Evolutionary conservation across 2,113 vertebrate species (phyloP).

Genomic region (Coracopsis vasa): DNA sequence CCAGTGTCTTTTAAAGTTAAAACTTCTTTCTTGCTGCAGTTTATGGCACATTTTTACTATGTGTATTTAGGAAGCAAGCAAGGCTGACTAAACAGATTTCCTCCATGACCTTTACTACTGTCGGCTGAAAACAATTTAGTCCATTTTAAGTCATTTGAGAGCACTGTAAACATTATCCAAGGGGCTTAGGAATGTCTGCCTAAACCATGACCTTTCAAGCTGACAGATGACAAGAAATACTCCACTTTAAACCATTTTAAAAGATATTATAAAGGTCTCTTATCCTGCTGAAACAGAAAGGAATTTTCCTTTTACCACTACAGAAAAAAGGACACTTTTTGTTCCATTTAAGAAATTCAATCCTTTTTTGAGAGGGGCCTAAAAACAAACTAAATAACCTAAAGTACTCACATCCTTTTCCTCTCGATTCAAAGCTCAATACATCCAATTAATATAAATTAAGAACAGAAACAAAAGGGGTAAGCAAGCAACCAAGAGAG

Average conservation of each 20-base stretch:
- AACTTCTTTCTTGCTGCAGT: conserved; percentile 25
- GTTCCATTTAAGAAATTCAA: background rate
- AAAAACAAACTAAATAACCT: background rate
- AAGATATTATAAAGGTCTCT: conserved; percentile 52
- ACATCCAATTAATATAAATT: background rate
- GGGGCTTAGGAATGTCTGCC: conserved; percentile 52
- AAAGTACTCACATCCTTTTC: background rate
- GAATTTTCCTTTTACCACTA: background rate
- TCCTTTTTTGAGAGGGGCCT: background rate
- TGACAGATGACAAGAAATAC: conserved; percentile 60
- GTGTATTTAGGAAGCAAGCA: conserved; percentile 40
- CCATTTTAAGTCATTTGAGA: conserved; percentile 76
- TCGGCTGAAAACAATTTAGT: conserved; percentile 73
- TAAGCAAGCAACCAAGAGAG: background rate
- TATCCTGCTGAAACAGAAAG: conserved; percentile 17
- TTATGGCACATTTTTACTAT: conserved; percentile 50
- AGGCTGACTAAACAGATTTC: conserved; percentile 66
- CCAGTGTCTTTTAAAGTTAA: conserved; percentile 4
- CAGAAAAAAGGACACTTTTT: background rate
- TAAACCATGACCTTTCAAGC: conserved; percentile 71
- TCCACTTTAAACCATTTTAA: conserved; percentile 49
- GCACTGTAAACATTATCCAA: conserved; percentile 70
- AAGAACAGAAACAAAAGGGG: background rate
- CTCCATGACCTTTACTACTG: conserved; percentile 70
- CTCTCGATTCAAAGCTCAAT: background rate